A percentile compares a stretch with the other conserved stretches of the same genome.
Conservation (phyloP, 2,888 invertebrate genomes). For the Trisateles emortualis region DNA sequence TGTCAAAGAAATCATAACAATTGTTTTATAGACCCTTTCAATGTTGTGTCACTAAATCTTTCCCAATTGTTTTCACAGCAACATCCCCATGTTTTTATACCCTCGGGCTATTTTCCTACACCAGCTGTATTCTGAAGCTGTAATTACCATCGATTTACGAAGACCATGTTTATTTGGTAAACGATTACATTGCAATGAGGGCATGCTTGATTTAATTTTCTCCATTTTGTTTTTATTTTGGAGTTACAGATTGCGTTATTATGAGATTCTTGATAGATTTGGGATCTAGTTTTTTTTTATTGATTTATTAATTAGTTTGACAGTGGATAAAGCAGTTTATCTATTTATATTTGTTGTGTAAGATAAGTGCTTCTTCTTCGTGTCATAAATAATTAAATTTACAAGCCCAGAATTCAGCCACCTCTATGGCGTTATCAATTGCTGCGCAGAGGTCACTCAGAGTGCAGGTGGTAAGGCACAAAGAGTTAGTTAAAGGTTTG, state of each 20-base stretch:
- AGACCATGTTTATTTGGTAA: slow-evolving; percentile 42
- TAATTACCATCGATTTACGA: slow-evolving; percentile 68
- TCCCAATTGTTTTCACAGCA: slow-evolving; percentile 60
- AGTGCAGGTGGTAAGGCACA: too few species aligned
- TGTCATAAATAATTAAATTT: too few species aligned
- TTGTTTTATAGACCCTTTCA: slow-evolving; percentile 41
- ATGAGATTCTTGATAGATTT: too few species aligned
- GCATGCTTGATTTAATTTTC: not conserved
- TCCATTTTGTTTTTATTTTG: not conserved
- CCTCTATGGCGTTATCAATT: too few species aligned
- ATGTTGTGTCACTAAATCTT: slow-evolving; percentile 57
- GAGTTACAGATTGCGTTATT: not conserved
- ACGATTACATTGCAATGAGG: slow-evolving; percentile 17
- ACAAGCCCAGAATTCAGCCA: too few species aligned
- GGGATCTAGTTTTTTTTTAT: too few species aligned
- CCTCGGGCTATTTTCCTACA: slow-evolving; percentile 66
- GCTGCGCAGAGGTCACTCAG: too few species aligned
- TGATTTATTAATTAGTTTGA: too few species aligned
- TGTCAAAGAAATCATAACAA: slow-evolving; percentile 6
- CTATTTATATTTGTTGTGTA: too few species aligned
- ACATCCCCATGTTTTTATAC: slow-evolving; percentile 67
- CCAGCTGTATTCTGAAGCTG: slow-evolving; percentile 58
- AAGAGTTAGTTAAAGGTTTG: too few species aligned
- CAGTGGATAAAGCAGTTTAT: too few species aligned
- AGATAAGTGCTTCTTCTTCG: too few species aligned